Percentiles rank a stretch among this genome's conserved stretches.
phyloP scores from a whole-genome alignment of 2,797 vertebrate species.

The Fistularia tabacaria region DNA sequence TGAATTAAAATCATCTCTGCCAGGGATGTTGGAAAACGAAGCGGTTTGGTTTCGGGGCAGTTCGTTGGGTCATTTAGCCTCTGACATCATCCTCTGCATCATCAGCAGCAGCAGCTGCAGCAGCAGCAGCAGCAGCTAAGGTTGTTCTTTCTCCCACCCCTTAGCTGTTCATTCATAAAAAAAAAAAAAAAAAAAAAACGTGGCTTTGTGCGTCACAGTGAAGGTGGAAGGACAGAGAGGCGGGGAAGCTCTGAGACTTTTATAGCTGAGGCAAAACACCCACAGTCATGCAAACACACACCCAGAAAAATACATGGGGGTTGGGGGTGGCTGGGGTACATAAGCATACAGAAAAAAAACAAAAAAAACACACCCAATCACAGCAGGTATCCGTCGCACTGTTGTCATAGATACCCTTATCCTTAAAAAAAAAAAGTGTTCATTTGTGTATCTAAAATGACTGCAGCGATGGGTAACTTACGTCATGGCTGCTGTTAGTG shows the following conservation, averaged over 20 bases:
- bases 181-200: too few relatives aligned
- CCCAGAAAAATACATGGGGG: neutral
- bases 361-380: slow-evolving; percentile 10
- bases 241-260: slow-evolving; percentile 17
- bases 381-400: slow-evolving; percentile 19
- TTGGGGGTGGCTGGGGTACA: neutral
- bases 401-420: slow-evolving; percentile 43
- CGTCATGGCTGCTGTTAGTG: slow-evolving; percentile 50
- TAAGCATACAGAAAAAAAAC: neutral
- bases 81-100: slow-evolving; percentile 21
- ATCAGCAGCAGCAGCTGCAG: neutral
- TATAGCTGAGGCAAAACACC: slow-evolving; percentile 33
- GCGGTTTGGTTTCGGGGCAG: neutral
- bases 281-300: slow-evolving; percentile 12
- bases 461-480: slow-evolving; percentile 32
- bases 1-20: neutral
- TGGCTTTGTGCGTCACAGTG: slow-evolving; percentile 57
- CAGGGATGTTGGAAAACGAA: slow-evolving; percentile 1
- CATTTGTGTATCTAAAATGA: slow-evolving; percentile 28
- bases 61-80: slow-evolving; percentile 1
- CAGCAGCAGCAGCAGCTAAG: neutral
- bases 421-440: slow-evolving; percentile 17
- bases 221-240: slow-evolving; percentile 28
- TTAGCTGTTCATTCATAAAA: slow-evolving; percentile 61
- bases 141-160: slow-evolving; percentile 18